Evolutionary conservation across 2,113 vertebrate genomes (phyloP).

Genomic region (Proteles cristata): DNA sequence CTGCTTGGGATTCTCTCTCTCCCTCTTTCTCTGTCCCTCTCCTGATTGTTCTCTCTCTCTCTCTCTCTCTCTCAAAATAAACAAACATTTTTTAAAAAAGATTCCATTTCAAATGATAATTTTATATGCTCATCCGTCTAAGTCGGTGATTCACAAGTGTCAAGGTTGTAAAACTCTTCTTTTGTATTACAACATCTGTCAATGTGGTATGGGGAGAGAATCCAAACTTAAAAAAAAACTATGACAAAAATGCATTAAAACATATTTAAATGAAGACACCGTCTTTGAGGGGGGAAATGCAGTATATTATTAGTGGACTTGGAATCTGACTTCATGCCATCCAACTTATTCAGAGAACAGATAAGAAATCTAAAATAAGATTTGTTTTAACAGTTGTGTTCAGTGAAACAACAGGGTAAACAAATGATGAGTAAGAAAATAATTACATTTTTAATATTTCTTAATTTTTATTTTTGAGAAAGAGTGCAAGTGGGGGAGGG

Average conservation of each 20-base stretch:
- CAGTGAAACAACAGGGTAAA: background rate
- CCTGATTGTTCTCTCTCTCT: too few relatives aligned
- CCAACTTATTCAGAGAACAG: background rate
- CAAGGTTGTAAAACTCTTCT: conserved; percentile 47
- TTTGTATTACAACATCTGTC: background rate
- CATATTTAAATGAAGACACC: background rate
- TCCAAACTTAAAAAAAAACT: conserved; percentile 26
- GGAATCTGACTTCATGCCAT: background rate
- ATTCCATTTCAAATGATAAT: background rate
- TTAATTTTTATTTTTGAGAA: too few relatives aligned
- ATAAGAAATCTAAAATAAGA: background rate
- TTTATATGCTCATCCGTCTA: background rate
- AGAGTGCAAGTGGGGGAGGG: too few relatives aligned
- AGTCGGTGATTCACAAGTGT: conserved; percentile 43
- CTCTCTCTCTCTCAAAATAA: too few relatives aligned
- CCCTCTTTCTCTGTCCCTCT: too few relatives aligned
- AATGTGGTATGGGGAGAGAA: background rate
- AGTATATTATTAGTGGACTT: background rate
- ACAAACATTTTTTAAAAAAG: background rate
- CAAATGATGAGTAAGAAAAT: background rate
- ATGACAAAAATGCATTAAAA: background rate
- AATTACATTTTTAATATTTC: background rate
- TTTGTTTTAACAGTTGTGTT: conserved; percentile 25
- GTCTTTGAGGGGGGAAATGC: background rate
- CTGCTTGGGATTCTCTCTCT: too few relatives aligned